These are phyloP conservation scores for Portevinia maculata DNA, from an alignment of 2,888 invertebrate species.

Conservation along the genomic window DNA sequence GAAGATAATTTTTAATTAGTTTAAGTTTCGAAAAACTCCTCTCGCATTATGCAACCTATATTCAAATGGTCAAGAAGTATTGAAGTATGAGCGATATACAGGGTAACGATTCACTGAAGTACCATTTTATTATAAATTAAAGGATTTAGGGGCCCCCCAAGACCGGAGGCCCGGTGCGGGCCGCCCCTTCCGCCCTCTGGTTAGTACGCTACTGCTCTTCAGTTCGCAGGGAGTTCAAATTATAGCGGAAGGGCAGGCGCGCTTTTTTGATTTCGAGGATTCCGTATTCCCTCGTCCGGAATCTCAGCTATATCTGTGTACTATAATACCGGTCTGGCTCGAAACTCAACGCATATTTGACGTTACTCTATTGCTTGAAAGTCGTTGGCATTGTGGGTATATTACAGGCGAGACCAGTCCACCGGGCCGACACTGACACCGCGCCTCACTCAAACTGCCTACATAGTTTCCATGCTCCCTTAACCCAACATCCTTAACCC, in stretches of 20 bases:
- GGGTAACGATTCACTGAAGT: too few species aligned
- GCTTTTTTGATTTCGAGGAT: conserved; percentile 96
- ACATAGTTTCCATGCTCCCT: conserved; percentile 98
- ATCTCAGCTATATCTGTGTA: conserved; percentile 95
- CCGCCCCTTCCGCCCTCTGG: too few species aligned
- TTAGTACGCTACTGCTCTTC: too few species aligned
- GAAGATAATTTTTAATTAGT: too few species aligned
- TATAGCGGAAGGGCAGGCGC: conserved; percentile 94
- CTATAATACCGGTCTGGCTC: conserved; percentile 96
- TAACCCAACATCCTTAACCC: too few species aligned
- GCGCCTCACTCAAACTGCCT: conserved; percentile 93
- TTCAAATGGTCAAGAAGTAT: too few species aligned
- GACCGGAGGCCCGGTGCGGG: too few species aligned
- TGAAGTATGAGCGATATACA: too few species aligned
- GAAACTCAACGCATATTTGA: conserved; percentile 97
- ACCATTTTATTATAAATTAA: too few species aligned
- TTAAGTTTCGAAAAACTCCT: too few species aligned
- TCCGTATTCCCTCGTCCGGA: conserved; percentile 97
- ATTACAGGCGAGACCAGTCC: conserved; percentile 95
- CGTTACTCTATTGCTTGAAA: conserved; percentile 96
- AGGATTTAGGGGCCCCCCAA: too few species aligned
- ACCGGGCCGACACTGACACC: conserved; percentile 98
- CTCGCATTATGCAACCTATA: too few species aligned
- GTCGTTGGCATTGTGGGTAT: conserved; percentile 94
- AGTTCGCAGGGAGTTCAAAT: conserved; percentile 94